phyloP scores from a whole-genome alignment of 2,888 invertebrate genomes.

The Branchipolynoe longqiensis region DNA sequence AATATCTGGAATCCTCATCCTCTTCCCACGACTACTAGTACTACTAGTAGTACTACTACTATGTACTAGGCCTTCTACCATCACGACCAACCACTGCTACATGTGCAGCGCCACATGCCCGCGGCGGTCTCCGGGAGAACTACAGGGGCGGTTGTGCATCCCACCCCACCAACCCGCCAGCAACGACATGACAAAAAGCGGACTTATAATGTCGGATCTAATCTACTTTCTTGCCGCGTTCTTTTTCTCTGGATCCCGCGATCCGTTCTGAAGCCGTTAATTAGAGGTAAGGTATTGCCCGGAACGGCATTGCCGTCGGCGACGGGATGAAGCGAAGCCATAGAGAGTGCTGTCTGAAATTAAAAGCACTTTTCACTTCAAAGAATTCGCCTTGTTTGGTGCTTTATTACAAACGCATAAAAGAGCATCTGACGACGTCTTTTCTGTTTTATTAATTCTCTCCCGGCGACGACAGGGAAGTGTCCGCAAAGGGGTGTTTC shows the following conservation, averaged over 20 bases:
- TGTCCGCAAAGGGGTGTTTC: slow-evolving; percentile 32
- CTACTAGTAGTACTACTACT: too few relatives aligned
- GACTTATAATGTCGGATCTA: slow-evolving; percentile 23
- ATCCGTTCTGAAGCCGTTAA: slow-evolving; percentile 43
- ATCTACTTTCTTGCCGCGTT: slow-evolving; percentile 20
- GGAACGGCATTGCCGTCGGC: slow-evolving; percentile 28
- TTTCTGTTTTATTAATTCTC: slow-evolving; percentile 46
- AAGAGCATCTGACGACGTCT: slow-evolving; percentile 32
- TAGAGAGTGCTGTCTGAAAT: slow-evolving; percentile 33
- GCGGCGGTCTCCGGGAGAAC: too few relatives aligned
- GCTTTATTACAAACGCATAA: slow-evolving; percentile 42
- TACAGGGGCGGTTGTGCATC: too few relatives aligned
- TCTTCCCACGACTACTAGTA: too few relatives aligned
- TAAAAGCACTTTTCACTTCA: slow-evolving; percentile 51
- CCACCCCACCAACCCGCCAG: background rate
- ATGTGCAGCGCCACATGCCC: too few relatives aligned
- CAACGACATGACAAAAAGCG: slow-evolving; percentile 1
- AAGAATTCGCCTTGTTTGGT: slow-evolving; percentile 42
- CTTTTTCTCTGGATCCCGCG: slow-evolving; percentile 30
- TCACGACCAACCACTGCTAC: too few relatives aligned
- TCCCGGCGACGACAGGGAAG: slow-evolving; percentile 27
- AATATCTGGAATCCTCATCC: too few relatives aligned
- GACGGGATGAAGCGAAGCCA: background rate
- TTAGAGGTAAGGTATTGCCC: slow-evolving; percentile 46
- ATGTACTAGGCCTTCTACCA: too few relatives aligned